Percentiles rank a stretch among this genome's conserved stretches.
Evolutionary conservation across 2,888 invertebrate genomes (phyloP).

Genomic region (Electrophaes corylata): DNA sequence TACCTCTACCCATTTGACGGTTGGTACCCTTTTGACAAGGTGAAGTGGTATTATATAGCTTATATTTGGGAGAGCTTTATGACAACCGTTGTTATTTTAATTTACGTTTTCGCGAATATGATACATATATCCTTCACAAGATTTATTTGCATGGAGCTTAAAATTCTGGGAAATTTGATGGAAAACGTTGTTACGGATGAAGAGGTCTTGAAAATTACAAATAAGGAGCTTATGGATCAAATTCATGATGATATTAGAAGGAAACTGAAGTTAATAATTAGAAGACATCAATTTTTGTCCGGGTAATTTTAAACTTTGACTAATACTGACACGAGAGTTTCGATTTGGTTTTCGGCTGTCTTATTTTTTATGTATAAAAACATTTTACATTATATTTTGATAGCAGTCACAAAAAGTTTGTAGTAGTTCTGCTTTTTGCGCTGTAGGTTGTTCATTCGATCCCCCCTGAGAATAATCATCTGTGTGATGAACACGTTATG

Average conservation of each 20-base stretch:
- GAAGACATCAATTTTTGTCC: slow-evolving; percentile 56
- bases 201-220: slow-evolving; percentile 49
- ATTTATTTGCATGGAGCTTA: slow-evolving; percentile 70
- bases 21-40: slow-evolving; percentile 75
- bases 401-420: too few species aligned
- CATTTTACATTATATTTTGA: too few species aligned
- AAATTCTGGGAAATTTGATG: slow-evolving; percentile 57
- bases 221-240: slow-evolving; percentile 30
- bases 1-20: slow-evolving; percentile 69
- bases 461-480: too few species aligned
- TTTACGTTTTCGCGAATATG: slow-evolving; percentile 59
- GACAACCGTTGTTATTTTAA: slow-evolving; percentile 62
- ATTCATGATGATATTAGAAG: slow-evolving; percentile 48
- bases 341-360: too few species aligned
- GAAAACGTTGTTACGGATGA: slow-evolving; percentile 53
- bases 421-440: too few species aligned
- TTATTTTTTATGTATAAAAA: too few species aligned
- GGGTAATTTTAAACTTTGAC: slow-evolving; percentile 44
- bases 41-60: slow-evolving; percentile 62
- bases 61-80: slow-evolving; percentile 70
- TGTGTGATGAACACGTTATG: too few species aligned
- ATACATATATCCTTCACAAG: slow-evolving; percentile 58
- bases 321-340: background rate
- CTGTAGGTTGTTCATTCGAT: too few species aligned
- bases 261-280: slow-evolving; percentile 60